Conservation (phyloP, 1,140 invertebrate species). For the Hycleus phaleratus region DNA sequence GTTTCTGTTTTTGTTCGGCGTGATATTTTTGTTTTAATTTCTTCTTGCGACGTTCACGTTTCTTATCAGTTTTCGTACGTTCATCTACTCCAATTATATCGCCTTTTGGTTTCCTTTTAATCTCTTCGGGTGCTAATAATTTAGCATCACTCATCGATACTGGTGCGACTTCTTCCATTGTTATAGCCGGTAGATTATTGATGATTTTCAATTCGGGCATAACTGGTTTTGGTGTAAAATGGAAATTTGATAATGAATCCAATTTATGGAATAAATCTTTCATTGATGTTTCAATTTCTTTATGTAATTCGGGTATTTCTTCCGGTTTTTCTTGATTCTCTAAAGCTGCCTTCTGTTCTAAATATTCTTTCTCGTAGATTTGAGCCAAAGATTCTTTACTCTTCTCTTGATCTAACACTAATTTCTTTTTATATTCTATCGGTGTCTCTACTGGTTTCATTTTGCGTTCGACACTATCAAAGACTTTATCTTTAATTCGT, state of each 20-base stretch:
- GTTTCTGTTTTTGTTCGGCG: slow-evolving; percentile 45
- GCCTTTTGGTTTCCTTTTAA: slow-evolving; percentile 70
- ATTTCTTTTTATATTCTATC: slow-evolving; percentile 81
- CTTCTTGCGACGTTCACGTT: slow-evolving; percentile 79
- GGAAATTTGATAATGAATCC: slow-evolving; percentile 88
- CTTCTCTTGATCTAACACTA: slow-evolving; percentile 90
- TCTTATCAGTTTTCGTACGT: slow-evolving; percentile 78
- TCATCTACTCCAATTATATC: slow-evolving; percentile 72
- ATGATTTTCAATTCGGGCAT: slow-evolving; percentile 85
- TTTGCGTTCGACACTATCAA: slow-evolving; percentile 91
- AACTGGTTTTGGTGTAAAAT: slow-evolving; percentile 84
- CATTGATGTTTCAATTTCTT: slow-evolving; percentile 70
- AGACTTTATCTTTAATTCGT: slow-evolving; percentile 90
- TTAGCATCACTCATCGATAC: slow-evolving; percentile 74
- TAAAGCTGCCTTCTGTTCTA: slow-evolving; percentile 68
- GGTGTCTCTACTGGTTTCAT: slow-evolving; percentile 77
- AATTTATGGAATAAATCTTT: slow-evolving; percentile 75
- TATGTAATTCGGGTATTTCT: slow-evolving; percentile 63
- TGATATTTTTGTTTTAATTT: slow-evolving; percentile 65
- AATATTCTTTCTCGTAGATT: slow-evolving; percentile 91
- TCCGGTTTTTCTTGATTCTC: slow-evolving; percentile 53
- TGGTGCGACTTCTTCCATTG: slow-evolving; percentile 94
- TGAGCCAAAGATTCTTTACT: slow-evolving; percentile 90
- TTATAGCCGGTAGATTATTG: slow-evolving; percentile 83
- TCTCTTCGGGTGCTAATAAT: slow-evolving; percentile 90